These are phyloP conservation scores for Clanis bilineata DNA, from an alignment of 2,888 invertebrate species.

Conservation along the genomic window DNA sequence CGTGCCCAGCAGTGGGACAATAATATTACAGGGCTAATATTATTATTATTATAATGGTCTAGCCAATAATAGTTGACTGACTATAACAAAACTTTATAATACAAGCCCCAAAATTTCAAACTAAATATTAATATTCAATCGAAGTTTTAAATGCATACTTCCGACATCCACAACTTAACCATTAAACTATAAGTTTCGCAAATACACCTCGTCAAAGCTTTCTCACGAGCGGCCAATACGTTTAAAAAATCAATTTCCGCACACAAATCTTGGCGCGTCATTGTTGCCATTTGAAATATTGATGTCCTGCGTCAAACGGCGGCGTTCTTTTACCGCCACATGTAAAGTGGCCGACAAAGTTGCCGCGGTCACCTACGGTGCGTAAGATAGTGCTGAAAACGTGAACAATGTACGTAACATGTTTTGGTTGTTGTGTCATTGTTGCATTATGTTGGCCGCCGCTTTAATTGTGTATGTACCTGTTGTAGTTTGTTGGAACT, in stretches of 20 bases:
- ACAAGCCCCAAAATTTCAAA: too few species aligned
- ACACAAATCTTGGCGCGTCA: conserved; percentile 78
- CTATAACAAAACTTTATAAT: too few species aligned
- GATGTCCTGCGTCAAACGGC: conserved; percentile 56
- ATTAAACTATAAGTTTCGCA: conserved; percentile 38
- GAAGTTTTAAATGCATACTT: not conserved
- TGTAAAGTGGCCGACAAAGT: conserved; percentile 58
- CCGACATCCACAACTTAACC: not conserved
- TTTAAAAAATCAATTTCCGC: conserved; percentile 81
- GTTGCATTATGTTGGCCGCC: conserved; percentile 60
- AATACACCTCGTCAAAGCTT: conserved; percentile 74
- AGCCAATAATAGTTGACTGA: too few species aligned
- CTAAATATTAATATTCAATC: not conserved
- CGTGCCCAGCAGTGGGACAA: too few species aligned
- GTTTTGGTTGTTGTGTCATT: conserved; percentile 68
- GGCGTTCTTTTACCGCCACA: conserved; percentile 46
- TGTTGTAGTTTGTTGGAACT: conserved; percentile 37
- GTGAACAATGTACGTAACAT: conserved; percentile 70
- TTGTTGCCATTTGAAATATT: conserved; percentile 77
- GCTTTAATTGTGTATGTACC: conserved; percentile 56
- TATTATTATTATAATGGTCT: too few species aligned
- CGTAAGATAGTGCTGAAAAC: conserved; percentile 73
- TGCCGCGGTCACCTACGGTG: conserved; percentile 59
- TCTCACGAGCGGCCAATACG: conserved; percentile 58
- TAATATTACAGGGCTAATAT: too few species aligned